phyloP scores from a whole-genome alignment of 2,797 vertebrate genomes.

The Simalia tracyae region DNA sequence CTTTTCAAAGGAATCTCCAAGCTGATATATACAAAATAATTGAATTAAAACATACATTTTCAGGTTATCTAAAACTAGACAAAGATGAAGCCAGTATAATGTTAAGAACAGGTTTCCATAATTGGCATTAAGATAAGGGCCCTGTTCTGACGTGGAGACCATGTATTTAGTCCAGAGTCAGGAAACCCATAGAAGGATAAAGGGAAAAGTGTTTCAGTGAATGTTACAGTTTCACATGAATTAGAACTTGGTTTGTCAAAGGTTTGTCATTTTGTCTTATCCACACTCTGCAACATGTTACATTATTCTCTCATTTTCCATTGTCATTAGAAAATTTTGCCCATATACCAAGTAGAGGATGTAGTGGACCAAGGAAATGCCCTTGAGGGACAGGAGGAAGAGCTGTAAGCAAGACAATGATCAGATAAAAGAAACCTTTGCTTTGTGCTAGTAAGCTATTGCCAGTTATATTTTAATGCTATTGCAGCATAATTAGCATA shows the following conservation, averaged over 20 bases:
- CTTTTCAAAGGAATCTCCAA: no score
- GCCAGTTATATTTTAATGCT: neutral
- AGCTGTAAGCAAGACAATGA: no score
- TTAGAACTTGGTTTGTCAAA: neutral
- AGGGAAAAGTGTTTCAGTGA: neutral
- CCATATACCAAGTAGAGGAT: neutral
- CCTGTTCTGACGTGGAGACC: neutral
- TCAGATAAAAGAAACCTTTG: no score
- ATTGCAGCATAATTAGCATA: neutral
- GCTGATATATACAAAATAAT: no score
- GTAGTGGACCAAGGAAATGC: no score
- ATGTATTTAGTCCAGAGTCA: neutral
- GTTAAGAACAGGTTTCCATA: neutral
- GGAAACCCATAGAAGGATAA: neutral
- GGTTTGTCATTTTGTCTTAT: no score
- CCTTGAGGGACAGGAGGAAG: no score
- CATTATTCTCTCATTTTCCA: neutral
- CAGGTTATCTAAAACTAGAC: no score
- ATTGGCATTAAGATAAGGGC: neutral
- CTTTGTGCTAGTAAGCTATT: neutral
- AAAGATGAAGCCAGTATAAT: no score
- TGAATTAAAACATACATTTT: no score
- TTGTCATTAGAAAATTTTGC: neutral
- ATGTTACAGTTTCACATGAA: neutral
- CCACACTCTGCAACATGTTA: neutral